Evolutionary conservation across 2,113 vertebrate genomes (phyloP).

Genomic region (Sander lucioperca): DNA sequence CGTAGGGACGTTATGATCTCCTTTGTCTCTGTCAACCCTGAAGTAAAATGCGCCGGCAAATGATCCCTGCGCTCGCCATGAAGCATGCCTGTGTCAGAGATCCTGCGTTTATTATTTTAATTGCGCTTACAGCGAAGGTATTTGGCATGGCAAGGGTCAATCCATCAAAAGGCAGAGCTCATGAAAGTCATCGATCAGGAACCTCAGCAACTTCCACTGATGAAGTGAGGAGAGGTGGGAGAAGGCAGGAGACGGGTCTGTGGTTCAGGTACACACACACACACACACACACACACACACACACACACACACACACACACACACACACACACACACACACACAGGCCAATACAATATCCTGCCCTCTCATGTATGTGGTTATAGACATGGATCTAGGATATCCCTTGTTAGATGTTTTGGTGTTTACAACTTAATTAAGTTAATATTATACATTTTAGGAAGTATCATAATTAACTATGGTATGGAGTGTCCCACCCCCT

Average conservation of each 20-base stretch:
- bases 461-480: not conserved
- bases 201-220: not conserved
- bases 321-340: not conserved
- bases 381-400: not conserved
- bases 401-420: too few species aligned
- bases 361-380: not conserved
- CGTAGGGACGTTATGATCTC: conserved; percentile 23
- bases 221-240: conserved; percentile 31
- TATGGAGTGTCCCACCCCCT: not conserved
- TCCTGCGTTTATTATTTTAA: conserved; percentile 43
- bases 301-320: not conserved
- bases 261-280: not conserved
- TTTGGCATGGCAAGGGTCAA: conserved; percentile 41
- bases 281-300: not conserved
- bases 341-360: not conserved
- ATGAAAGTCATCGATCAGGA: conserved; percentile 31
- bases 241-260: not conserved
- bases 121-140: conserved; percentile 19
- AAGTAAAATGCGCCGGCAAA: conserved; percentile 30
- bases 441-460: too few species aligned
- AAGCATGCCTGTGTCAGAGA: conserved; percentile 54
- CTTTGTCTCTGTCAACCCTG: conserved; percentile 49
- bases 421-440: too few species aligned
- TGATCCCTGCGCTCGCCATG: not conserved
- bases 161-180: conserved; percentile 38